A percentile compares a stretch with the other conserved stretches of the same genome.
phyloP scores from a whole-genome alignment of 2,888 invertebrate species.

The Sesamia inferens region DNA sequence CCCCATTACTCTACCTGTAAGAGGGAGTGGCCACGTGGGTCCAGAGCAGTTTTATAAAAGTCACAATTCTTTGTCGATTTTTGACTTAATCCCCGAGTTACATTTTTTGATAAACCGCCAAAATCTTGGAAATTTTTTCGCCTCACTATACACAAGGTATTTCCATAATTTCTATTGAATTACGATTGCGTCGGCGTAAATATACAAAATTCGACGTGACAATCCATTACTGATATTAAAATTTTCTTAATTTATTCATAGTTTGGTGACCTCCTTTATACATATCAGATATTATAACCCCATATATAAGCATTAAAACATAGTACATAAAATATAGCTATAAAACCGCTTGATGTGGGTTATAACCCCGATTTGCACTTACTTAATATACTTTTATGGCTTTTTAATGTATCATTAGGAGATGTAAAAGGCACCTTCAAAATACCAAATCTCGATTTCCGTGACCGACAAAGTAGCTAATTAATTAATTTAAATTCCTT shows the following conservation, averaged over 20 bases:
- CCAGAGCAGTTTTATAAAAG: too few relatives aligned
- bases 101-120: too few relatives aligned
- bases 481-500: conserved; percentile 51
- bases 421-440: conserved; percentile 49
- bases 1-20: too few relatives aligned
- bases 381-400: conserved; percentile 56
- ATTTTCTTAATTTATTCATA: conserved; percentile 26
- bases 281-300: conserved; percentile 30
- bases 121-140: too few relatives aligned
- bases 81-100: neutral
- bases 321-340: conserved; percentile 37
- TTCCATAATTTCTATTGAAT: neutral
- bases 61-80: too few relatives aligned
- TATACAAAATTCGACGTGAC: neutral
- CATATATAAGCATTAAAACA: conserved; percentile 36
- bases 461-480: conserved; percentile 43
- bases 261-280: conserved; percentile 20
- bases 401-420: conserved; percentile 54
- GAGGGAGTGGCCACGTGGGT: too few relatives aligned
- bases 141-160: neutral
- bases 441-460: conserved; percentile 34
- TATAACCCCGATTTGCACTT: conserved; percentile 56
- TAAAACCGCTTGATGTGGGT: conserved; percentile 40
- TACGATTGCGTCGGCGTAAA: neutral
- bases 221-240: conserved; percentile 17